Base-by-base conservation (phyloP, 2,797 vertebrate species). In the Acanthis flammea region DNA sequence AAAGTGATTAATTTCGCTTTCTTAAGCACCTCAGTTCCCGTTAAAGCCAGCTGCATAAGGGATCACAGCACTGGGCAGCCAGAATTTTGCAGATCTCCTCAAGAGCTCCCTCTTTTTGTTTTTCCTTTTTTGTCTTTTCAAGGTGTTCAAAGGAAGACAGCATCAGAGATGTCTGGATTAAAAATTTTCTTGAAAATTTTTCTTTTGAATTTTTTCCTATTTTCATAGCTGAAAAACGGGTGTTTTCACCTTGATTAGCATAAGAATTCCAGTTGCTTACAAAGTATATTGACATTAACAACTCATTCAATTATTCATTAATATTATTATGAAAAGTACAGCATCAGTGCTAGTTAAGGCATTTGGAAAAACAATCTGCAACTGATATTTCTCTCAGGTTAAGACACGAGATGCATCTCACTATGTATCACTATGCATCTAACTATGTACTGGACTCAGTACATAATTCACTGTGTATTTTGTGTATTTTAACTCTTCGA, bases 331-430 rank as follows among this genome's bases (percentile, higher is more conserved):
- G 7, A 61, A 74, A 92, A 74, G 15, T 30, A 44, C 27, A 76
- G 27, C 53, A 82, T 51, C 22, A 28, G 33, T 30, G 39, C n/a
- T 48, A 87, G 28, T 50, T 42, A 60, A 72, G 41, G 28, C 54
- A 60, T 45, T 70, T 76, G 47, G 75, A 84, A 14, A 84, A 94
- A 60, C 24, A n/a, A 70, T 10, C 8, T 47, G 27, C 33, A 79
- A 13, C 19, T 57, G 37, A 71, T 83, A 76, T 28, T 63, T 54
- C 55, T 41, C 33, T 71, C 35, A 25, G 30, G 13, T 45, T 75
- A 70, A 65, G 67, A 77, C 0, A 0, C 0, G 0, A 76, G 60
- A 54, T 21, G 16, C 7, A 50, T 63, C 16, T 73, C 48, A 42
- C 27, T 18, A 25, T 39, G 37, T n/a, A 53, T 53, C 51, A 53